phyloP scores from a whole-genome alignment of 2,797 vertebrate species.

The Acestrorhynchus altus region DNA sequence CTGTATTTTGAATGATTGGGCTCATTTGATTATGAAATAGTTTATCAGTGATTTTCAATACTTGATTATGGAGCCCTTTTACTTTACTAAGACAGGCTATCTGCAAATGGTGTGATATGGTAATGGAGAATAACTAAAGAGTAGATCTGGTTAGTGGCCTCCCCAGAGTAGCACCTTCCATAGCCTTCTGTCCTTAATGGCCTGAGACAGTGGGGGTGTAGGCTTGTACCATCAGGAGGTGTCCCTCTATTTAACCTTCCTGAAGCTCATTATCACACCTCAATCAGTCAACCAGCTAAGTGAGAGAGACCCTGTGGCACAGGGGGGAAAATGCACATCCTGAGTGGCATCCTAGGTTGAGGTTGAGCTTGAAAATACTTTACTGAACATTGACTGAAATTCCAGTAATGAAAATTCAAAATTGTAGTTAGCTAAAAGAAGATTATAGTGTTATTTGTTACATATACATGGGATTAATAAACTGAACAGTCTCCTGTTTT shows the following conservation, averaged over 20 bases:
- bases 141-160: slow-evolving; percentile 44
- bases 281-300: slow-evolving; percentile 47
- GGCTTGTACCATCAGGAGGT: slow-evolving; percentile 28
- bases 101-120: slow-evolving; percentile 27
- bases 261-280: slow-evolving; percentile 38
- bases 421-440: no score
- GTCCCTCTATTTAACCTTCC: slow-evolving; percentile 42
- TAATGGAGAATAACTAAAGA: slow-evolving; percentile 53
- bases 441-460: no score
- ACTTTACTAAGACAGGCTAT: neutral
- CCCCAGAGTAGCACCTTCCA: slow-evolving; percentile 32
- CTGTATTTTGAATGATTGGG: no score
- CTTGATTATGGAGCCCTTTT: no score
- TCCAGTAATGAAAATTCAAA: neutral
- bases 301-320: slow-evolving; percentile 30
- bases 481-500: no score
- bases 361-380: neutral
- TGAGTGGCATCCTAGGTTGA: neutral
- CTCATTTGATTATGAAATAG: no score
- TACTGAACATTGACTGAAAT: neutral
- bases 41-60: no score
- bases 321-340: neutral
- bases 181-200: slow-evolving; percentile 35
- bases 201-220: slow-evolving; percentile 38
- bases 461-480: no score